Percentiles rank a stretch among this genome's conserved stretches.
Conservation (phyloP, 2,888 invertebrate species). For the Cephus spinipes region DNA sequence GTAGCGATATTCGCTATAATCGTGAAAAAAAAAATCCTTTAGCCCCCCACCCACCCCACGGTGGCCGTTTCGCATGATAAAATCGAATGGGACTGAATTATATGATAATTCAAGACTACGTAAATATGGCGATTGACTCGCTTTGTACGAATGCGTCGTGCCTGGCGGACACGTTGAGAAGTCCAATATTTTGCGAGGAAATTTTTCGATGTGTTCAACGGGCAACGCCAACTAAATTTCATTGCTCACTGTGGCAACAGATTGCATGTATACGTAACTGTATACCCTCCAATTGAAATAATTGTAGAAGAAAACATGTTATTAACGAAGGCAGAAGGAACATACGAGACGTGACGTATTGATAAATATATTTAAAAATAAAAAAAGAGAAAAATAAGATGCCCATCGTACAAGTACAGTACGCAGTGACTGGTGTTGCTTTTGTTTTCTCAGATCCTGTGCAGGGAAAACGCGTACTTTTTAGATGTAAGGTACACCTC, state of each 20-base stretch:
- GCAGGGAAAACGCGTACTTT: neutral
- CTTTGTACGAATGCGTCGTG: neutral
- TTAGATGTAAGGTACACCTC: neutral
- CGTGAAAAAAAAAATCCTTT: neutral
- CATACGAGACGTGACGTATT: neutral
- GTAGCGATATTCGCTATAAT: neutral
- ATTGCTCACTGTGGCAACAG: neutral
- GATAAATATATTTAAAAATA: neutral
- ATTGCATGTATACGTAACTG: neutral
- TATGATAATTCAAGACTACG: constrained; percentile 10
- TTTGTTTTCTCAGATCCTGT: neutral
- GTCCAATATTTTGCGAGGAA: neutral
- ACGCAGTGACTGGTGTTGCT: neutral
- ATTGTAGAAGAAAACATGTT: neutral
- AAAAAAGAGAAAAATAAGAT: neutral
- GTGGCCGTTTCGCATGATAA: neutral
- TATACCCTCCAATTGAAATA: neutral
- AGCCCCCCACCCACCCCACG: neutral
- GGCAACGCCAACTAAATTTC: neutral
- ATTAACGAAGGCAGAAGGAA: neutral
- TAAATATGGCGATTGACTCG: neutral
- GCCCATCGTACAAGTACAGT: neutral
- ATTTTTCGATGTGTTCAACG: too few species aligned
- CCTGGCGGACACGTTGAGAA: neutral
- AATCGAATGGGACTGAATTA: constrained; percentile 3